phyloP scores from a whole-genome alignment of 1,140 invertebrate genomes.

The Scaptomyza montana region DNA sequence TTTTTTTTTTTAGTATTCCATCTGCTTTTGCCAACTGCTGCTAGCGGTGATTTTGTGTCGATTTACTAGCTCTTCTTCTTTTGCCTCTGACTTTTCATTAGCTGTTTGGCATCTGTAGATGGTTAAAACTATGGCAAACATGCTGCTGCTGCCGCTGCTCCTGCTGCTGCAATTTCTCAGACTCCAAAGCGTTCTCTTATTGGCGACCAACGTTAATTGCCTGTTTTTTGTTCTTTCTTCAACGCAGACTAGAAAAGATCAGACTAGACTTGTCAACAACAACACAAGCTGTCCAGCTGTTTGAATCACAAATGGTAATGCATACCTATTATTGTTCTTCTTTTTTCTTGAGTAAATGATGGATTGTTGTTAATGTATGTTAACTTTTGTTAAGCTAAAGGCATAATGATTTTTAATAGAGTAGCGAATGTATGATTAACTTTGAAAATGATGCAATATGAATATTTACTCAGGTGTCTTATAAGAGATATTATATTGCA shows the following conservation, averaged over 20 bases:
- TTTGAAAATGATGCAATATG: too few relatives aligned
- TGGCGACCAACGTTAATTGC: constrained; percentile 67
- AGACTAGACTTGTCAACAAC: constrained; percentile 9
- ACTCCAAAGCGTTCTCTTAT: constrained; percentile 16
- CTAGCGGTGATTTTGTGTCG: constrained; percentile 59
- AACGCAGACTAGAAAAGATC: constrained; percentile 1
- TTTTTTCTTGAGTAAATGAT: constrained; percentile 3
- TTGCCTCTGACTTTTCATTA: constrained; percentile 58
- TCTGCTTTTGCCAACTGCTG: constrained; percentile 34
- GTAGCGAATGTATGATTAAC: too few relatives aligned
- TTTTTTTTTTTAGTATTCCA: constrained; percentile 40
- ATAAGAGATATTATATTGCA: too few relatives aligned
- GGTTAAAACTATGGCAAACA: constrained; percentile 64
- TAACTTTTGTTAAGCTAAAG: too few relatives aligned
- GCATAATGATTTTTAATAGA: too few relatives aligned
- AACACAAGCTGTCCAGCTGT: constrained; percentile 42
- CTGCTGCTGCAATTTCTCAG: constrained; percentile 5
- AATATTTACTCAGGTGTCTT: too few relatives aligned
- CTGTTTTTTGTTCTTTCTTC: constrained; percentile 20
- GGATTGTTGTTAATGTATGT: neutral
- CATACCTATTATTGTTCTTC: constrained; percentile 3
- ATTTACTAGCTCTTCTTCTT: constrained; percentile 48
- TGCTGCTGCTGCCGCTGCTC: neutral
- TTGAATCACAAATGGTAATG: constrained; percentile 38
- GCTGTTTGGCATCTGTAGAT: constrained; percentile 52